Base-by-base conservation (phyloP, 64 coral and sea anemone species). In the Actinia equina region DNA sequence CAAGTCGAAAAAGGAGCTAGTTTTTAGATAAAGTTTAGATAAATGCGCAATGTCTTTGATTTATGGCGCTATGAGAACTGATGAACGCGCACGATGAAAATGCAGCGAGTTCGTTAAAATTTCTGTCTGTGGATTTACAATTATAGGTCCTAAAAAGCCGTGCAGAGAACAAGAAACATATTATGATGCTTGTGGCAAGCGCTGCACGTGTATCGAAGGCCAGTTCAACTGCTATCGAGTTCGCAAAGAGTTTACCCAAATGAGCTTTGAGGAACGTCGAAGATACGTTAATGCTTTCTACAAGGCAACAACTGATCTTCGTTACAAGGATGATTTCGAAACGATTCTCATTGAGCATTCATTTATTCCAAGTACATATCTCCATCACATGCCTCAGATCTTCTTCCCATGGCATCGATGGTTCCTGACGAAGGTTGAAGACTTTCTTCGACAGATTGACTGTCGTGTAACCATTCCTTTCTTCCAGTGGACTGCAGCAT, bases 401-500 rank as follows among this genome's bases (percentile, higher is more conserved):
- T 95, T 95, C 63, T 63, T 95, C 7, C 94, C 94, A 8, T 95
- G 94, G 94, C 94, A 95, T 81, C 86, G 94, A 53, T 95, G 94
- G 94, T 95, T 89, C 41, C 18, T 92, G 82, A 22, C 86, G 10
- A 83, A 95, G 56, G 53, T 95, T 60, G 94, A 95, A 63, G 84
- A 88, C 23, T 61, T 95, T 6, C 86, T 95, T 79, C 89, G 85
- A 69, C 62, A 43, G 6, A 84, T 95, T 51, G 94, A 95, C 81
- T 95, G 94, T 46, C 86, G 89, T 25, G 52, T 95, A 18, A 95
- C 89, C n/a, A 58, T 88, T 12, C 94, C 94, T 77, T 95, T 89
- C 51, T 95, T 82, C 86, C 78, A 95, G 14, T 95, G 94, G 94
- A 95, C 88, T 57, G 89, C 76, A 44, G 63, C 58, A 13, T 41